These are phyloP conservation scores for Urocitellus parryii DNA, from an alignment of 2,113 vertebrate species.

Conservation along the genomic window DNA sequence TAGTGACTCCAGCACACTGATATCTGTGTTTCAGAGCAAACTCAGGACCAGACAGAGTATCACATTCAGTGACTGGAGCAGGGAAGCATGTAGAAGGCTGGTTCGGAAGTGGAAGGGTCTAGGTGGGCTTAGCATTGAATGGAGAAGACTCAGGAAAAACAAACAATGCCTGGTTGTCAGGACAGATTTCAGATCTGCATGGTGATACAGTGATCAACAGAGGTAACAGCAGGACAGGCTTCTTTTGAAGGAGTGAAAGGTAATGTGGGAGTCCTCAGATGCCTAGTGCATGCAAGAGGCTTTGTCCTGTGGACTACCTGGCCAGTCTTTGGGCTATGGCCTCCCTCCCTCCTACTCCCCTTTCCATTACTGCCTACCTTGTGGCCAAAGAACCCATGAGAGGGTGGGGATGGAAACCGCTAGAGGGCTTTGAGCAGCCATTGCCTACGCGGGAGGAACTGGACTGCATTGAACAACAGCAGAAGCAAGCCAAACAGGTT, in stretches of 20 bases:
- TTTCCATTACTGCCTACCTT: neutral
- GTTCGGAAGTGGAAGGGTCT: neutral
- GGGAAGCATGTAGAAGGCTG: neutral
- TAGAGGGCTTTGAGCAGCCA: slow-evolving; percentile 80
- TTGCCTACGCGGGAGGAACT: slow-evolving; percentile 76
- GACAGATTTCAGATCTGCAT: neutral
- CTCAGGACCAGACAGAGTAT: neutral
- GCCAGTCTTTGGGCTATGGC: too few species aligned
- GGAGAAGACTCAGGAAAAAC: neutral
- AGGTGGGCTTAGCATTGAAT: neutral
- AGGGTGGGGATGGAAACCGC: slow-evolving; percentile 86
- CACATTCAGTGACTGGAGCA: neutral
- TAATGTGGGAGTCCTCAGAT: neutral
- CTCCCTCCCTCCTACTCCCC: neutral
- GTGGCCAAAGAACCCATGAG: slow-evolving; percentile 52
- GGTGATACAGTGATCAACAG: neutral
- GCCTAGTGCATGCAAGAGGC: fast-evolving
- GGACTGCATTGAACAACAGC: slow-evolving; percentile 80
- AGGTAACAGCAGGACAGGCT: neutral
- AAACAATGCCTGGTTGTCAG: neutral
- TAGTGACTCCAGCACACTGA: neutral
- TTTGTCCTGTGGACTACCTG: neutral
- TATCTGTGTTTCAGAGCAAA: neutral
- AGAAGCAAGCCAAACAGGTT: slow-evolving; percentile 77
- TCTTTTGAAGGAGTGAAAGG: neutral